Base-by-base conservation (phyloP, 2,797 vertebrate species). In the Brachymystax lenok region DNA sequence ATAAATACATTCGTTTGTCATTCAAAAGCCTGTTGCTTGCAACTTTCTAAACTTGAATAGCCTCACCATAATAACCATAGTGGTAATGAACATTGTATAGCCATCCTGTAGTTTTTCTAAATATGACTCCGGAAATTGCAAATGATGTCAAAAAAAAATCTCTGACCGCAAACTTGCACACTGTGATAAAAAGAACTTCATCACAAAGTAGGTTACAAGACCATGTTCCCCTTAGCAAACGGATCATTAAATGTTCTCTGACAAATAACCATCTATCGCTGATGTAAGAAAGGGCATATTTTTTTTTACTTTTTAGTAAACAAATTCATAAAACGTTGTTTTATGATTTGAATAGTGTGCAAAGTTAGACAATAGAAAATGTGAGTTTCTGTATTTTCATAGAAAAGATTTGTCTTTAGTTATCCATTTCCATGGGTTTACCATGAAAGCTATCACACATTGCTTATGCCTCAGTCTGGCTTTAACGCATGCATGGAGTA, bases 261-360 rank as follows among this genome's bases (percentile, higher is more conserved):
- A 81, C 68, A 56, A n/a, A 73, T 71, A 71, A 74, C 73, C 70
- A 78, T 78, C 76, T 78, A 75, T 75, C 69, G 66, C 69, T 59
- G 28, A 52, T 61, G 46, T n/a, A 16, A 33, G 51, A 70, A 79
- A 79, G 61, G 66, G 46, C 69, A 71, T 71, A 66, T 74, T 30
- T 61, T 8, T 21, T 5, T 21, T 63, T 63, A 21, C 17, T 63
- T 24, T 24, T 12, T 4, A 12, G 21, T 46, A 46, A 46, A 46
- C 40, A 46, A 46, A 46, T 46, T 13, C 10, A 12, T 10, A 46
- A 46, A 3, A 46, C 10, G 12, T 46, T 46, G 40, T 46, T 46
- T 46, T 46, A 13, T 46, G 40, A 46, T 46, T 46, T 46, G 12
- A 46, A 46, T 46, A 12, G 40, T 10, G 40, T 46, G 40, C 40